Evolutionary conservation across 2,797 vertebrate genomes (phyloP).

Genomic region (Parauchenoglanis punctatus): DNA sequence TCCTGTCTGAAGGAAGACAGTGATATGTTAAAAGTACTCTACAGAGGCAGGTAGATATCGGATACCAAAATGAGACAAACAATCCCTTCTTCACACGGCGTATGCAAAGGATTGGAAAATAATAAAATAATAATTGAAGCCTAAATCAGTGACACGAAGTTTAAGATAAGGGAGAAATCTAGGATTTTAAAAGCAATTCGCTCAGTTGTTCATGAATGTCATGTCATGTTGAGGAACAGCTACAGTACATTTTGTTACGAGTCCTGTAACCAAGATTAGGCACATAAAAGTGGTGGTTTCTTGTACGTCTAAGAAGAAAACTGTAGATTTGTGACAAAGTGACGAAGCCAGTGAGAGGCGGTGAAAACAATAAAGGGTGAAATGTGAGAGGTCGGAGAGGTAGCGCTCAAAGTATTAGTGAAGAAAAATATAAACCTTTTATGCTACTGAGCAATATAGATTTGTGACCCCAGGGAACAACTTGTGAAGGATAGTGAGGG

Average conservation of each 20-base stretch:
- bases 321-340: background rate
- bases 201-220: conserved; percentile 35
- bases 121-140: background rate
- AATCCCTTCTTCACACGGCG: conserved; percentile 13
- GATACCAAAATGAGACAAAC: background rate
- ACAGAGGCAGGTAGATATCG: background rate
- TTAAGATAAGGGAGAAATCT: background rate
- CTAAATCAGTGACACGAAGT: conserved; percentile 1
- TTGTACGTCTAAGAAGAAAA: conserved; percentile 20
- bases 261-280: conserved; percentile 46
- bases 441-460: conserved; percentile 5
- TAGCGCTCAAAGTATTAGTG: conserved; percentile 47
- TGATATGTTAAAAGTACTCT: conserved; percentile 3
- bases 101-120: background rate
- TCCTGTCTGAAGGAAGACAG: conserved; percentile 40
- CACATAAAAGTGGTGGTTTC: conserved; percentile 47
- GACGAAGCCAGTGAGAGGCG: conserved; percentile 15
- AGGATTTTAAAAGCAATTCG: conserved; percentile 18
- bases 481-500: background rate
- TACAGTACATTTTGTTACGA: conserved; percentile 48
- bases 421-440: conserved; percentile 1
- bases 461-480: background rate
- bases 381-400: conserved; percentile 40
- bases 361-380: conserved; percentile 25
- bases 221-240: conserved; percentile 36